These are phyloP conservation scores for Heliconius cydno DNA, from an alignment of 2,888 invertebrate species.

Conservation along the genomic window DNA sequence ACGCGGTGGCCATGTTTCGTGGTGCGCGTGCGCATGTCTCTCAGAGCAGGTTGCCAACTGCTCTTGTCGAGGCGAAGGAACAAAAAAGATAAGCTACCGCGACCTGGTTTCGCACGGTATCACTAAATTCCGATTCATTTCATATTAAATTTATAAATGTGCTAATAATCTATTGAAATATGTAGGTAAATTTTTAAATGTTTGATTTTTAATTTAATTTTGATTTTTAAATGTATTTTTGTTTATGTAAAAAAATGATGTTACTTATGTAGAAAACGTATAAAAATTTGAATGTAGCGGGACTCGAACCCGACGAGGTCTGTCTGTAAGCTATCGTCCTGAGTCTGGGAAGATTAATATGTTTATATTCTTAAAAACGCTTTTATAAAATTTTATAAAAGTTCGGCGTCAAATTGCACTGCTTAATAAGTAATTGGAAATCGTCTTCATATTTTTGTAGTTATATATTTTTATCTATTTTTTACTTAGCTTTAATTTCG, in stretches of 20 bases:
- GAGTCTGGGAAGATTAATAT: neutral
- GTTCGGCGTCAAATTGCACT: too few relatives aligned
- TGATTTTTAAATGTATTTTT: neutral
- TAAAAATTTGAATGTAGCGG: too few relatives aligned
- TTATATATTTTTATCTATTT: too few relatives aligned
- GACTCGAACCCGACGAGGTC: too few relatives aligned
- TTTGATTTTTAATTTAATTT: neutral
- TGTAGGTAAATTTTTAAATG: neutral
- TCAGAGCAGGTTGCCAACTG: constrained; percentile 51
- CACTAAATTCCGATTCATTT: constrained; percentile 26
- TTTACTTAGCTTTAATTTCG: too few relatives aligned
- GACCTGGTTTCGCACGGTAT: constrained; percentile 29
- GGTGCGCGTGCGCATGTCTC: constrained; percentile 68
- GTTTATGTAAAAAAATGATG: neutral
- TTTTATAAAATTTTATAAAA: neutral
- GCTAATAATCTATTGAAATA: constrained; percentile 9
- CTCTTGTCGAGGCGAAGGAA: constrained; percentile 36
- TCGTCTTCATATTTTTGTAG: too few relatives aligned
- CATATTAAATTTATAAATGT: constrained; percentile 6
- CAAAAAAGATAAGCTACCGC: constrained; percentile 41
- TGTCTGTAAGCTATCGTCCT: neutral
- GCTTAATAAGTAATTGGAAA: too few relatives aligned
- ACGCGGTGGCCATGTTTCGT: constrained; percentile 60
- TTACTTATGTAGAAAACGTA: too few relatives aligned
- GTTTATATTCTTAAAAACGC: neutral